Evolutionary conservation across 2,797 vertebrate genomes (phyloP).

Genomic region (Bradypodion ventrale): DNA sequence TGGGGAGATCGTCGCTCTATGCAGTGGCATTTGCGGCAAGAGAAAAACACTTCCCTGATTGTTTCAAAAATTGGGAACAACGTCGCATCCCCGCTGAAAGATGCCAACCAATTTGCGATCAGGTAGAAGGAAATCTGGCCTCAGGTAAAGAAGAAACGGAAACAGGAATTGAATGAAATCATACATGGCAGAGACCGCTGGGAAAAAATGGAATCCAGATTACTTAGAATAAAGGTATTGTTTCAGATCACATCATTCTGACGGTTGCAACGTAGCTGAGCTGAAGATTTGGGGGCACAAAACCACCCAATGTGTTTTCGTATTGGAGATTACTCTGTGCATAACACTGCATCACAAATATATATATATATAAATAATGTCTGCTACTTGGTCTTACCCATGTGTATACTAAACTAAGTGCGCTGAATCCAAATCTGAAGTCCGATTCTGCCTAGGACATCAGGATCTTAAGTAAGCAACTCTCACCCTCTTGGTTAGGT

Average conservation of each 20-base stretch:
- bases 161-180: constrained; percentile 30
- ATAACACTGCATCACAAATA: too few relatives aligned
- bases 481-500: too few relatives aligned
- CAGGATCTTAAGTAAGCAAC: too few relatives aligned
- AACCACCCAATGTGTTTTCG: neutral
- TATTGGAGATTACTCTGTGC: too few relatives aligned
- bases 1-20: constrained; percentile 16
- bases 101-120: constrained; percentile 21
- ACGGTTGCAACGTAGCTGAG: neutral
- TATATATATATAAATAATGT: too few relatives aligned
- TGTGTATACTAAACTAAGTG: too few relatives aligned
- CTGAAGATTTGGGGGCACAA: neutral
- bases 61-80: neutral
- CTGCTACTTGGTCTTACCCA: too few relatives aligned
- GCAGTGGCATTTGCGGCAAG: constrained; percentile 4
- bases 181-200: constrained; percentile 9
- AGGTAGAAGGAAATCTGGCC: constrained; percentile 21
- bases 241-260: constrained; percentile 17
- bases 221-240: constrained; percentile 22
- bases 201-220: constrained; percentile 3
- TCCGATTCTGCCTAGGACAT: too few relatives aligned
- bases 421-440: too few relatives aligned
- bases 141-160: constrained; percentile 8
- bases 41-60: neutral
- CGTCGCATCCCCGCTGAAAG: constrained; percentile 28